phyloP scores from a whole-genome alignment of 2,888 invertebrate species.

The Nomada ruficornis region DNA sequence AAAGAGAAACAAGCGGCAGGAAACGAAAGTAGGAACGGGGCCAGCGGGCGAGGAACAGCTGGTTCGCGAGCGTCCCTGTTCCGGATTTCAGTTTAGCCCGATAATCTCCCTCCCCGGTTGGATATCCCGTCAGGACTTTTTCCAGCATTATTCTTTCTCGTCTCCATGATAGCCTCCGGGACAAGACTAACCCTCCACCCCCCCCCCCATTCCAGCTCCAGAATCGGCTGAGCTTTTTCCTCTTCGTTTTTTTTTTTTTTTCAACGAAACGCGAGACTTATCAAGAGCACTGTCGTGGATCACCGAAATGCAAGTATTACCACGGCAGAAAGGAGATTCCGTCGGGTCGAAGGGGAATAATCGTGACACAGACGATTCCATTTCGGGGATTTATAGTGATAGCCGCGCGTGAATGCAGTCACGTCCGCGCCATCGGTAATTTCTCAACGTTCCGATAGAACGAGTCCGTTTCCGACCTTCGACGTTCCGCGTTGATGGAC shows the following conservation, averaged over 20 bases:
- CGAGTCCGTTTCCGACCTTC: not conserved
- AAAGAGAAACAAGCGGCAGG: not conserved
- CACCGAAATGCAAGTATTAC: slow-evolving; percentile 61
- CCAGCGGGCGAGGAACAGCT: slow-evolving; percentile 44
- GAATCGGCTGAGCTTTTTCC: slow-evolving; percentile 41
- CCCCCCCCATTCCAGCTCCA: slow-evolving; percentile 8
- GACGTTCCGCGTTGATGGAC: not conserved
- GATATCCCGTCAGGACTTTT: slow-evolving; percentile 59
- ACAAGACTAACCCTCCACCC: slow-evolving; percentile 14
- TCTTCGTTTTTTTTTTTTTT: not conserved
- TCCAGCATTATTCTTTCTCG: slow-evolving; percentile 60
- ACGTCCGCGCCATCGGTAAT: slow-evolving; percentile 8
- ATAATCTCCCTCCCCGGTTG: slow-evolving; percentile 64
- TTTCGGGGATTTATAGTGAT: slow-evolving; percentile 38
- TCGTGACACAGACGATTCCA: slow-evolving; percentile 29
- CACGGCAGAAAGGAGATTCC: slow-evolving; percentile 19
- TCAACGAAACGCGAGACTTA: slow-evolving; percentile 57
- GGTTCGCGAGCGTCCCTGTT: slow-evolving; percentile 59
- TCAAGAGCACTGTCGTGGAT: slow-evolving; percentile 71
- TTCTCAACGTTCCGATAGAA: slow-evolving; percentile 22
- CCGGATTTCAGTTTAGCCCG: slow-evolving; percentile 73
- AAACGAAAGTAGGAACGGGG: slow-evolving; percentile 50
- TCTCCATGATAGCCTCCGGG: slow-evolving; percentile 20
- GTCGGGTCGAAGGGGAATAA: not conserved
- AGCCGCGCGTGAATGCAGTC: slow-evolving; percentile 24